Conservation (phyloP, 2,797 vertebrate genomes). For the Myotis planiceps region DNA sequence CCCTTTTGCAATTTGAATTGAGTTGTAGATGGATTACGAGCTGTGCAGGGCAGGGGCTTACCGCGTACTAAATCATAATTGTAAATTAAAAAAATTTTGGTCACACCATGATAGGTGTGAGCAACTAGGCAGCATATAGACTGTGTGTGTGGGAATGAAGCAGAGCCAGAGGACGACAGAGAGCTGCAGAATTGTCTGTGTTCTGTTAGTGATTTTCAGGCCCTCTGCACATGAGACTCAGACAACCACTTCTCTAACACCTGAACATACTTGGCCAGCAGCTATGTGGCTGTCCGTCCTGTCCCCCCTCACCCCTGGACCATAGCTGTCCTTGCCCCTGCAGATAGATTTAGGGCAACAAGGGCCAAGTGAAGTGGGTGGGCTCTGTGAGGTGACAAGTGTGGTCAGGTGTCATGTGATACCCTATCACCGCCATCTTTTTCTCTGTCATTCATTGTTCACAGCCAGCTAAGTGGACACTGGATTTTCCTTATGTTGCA, state of each 20-base stretch:
- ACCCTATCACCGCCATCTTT: background rate
- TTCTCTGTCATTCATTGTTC: background rate
- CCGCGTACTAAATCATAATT: background rate
- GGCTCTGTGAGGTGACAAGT: background rate
- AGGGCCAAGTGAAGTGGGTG: background rate
- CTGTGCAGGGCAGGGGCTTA: background rate
- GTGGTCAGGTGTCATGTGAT: rapidly evolving
- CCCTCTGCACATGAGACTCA: no score
- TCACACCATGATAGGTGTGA: background rate
- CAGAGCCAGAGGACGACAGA: no score
- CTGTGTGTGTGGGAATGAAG: background rate
- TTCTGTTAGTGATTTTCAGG: background rate
- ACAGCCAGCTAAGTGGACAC: background rate
- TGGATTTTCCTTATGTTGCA: background rate
- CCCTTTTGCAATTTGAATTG: conserved; percentile 6
- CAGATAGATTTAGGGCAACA: background rate
- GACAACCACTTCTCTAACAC: background rate
- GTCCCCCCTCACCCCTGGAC: no score
- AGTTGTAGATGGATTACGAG: background rate
- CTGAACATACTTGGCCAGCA: rapidly evolving
- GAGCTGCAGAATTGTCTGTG: background rate
- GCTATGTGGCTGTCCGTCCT: rapidly evolving
- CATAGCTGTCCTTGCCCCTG: background rate
- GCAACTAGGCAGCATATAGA: background rate
- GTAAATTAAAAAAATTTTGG: background rate